Evolutionary conservation across 37 sponge, comb jelly and placozoan species (phyloP).

Genomic region (Tethya wilhelma): DNA sequence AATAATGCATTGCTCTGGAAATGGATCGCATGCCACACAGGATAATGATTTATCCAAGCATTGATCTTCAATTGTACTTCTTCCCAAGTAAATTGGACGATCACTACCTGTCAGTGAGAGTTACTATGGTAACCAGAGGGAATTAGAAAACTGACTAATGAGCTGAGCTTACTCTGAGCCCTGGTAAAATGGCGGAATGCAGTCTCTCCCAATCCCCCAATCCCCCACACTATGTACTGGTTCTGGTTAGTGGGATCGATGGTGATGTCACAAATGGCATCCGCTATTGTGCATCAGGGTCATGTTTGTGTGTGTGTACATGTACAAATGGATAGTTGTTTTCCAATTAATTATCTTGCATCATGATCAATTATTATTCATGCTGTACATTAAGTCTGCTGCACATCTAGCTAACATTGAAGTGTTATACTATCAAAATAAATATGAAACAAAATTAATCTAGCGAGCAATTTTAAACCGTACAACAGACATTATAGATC

Average conservation of each 20-base stretch:
- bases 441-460: no score
- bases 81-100: slow-evolving; percentile 18
- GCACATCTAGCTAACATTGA: no score
- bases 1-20: neutral
- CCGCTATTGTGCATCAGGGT: no score
- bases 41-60: neutral
- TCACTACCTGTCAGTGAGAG: slow-evolving; percentile 16
- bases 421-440: no score
- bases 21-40: slow-evolving; percentile 3
- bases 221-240: slow-evolving; percentile 68
- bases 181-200: slow-evolving; percentile 54
- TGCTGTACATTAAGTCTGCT: no score
- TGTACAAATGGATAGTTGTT: no score
- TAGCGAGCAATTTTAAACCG: no score
- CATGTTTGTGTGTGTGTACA: no score
- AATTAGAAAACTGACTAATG: neutral
- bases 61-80: neutral
- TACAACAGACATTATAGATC: no score
- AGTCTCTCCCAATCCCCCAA: slow-evolving; percentile 57
- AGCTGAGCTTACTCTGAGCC: neutral
- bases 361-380: no score
- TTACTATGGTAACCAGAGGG: neutral
- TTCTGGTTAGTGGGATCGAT: slow-evolving; percentile 21
- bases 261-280: slow-evolving; percentile 12
- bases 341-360: no score